Evolutionary conservation across 92 coral and sea anemone genomes (phyloP).

Genomic region (Porites rus): DNA sequence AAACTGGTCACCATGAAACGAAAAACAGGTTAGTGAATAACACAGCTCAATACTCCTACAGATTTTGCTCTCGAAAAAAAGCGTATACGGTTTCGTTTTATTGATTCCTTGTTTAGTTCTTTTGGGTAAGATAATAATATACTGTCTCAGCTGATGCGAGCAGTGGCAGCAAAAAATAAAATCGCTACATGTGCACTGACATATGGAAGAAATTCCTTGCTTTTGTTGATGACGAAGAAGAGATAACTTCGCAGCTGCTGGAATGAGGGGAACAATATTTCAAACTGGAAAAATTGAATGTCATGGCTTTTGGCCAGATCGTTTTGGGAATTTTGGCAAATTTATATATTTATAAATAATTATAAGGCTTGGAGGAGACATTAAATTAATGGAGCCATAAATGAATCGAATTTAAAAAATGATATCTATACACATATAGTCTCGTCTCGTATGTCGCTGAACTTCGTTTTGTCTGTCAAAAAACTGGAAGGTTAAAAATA

Average conservation of each 20-base stretch:
- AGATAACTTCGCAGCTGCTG: neutral
- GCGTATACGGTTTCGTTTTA: too few species aligned
- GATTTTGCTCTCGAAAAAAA: slow-evolving; percentile 3
- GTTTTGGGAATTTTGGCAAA: neutral
- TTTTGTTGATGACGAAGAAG: neutral
- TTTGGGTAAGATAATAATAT: neutral
- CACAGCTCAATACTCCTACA: neutral
- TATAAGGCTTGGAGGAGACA: neutral
- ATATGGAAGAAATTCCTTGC: neutral
- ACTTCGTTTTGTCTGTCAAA: too few species aligned
- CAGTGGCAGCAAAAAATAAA: neutral
- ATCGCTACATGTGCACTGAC: neutral
- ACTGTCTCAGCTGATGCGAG: neutral
- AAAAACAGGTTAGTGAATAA: slow-evolving; percentile 36
- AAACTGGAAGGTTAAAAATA: too few species aligned
- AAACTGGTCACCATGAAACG: slow-evolving; percentile 33
- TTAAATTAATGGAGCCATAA: neutral
- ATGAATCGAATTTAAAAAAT: neutral
- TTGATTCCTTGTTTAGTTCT: neutral
- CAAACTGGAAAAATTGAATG: neutral
- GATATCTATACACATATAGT: neutral
- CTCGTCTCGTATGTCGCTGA: too few species aligned
- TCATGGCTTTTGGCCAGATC: neutral
- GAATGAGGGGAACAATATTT: neutral
- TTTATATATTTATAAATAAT: neutral